Conservation (phyloP, 2,888 invertebrate species). For the Scaptomyza parva region DNA sequence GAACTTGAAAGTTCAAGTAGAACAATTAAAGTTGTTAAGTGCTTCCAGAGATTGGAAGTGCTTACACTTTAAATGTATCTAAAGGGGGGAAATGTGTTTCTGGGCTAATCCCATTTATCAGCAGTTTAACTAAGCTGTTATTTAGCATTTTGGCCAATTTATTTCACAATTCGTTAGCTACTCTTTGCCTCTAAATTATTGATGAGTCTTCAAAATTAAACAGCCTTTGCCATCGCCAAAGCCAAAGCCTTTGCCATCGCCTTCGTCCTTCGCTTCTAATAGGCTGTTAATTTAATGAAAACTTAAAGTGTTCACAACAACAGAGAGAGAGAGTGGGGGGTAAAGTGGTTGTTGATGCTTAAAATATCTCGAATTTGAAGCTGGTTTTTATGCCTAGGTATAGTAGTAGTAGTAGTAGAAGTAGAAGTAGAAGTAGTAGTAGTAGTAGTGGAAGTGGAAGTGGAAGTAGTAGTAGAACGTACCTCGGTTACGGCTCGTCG, state of each 20-base stretch:
- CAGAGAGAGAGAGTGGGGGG: neutral
- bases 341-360: slow-evolving; percentile 2
- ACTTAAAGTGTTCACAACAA: slow-evolving; percentile 28
- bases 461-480: slow-evolving; percentile 10
- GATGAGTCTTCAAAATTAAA: slow-evolving; percentile 17
- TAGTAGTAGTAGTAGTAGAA: no score
- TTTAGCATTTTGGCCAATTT: neutral
- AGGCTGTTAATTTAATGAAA: slow-evolving; percentile 42
- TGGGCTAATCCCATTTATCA: neutral
- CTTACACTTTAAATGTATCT: neutral
- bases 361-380: slow-evolving; percentile 49
- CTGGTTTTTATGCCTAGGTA: slow-evolving; percentile 20
- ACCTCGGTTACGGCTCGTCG: slow-evolving; percentile 59
- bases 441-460: no score
- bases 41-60: neutral
- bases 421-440: no score
- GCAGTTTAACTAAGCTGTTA: neutral
- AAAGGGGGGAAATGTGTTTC: neutral
- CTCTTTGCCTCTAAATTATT: slow-evolving; percentile 14
- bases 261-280: slow-evolving; percentile 11
- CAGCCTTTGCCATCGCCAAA: no score
- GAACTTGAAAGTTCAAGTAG: neutral
- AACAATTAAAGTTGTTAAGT: slow-evolving; percentile 24
- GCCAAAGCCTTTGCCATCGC: no score
- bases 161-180: neutral